Base-by-base conservation (phyloP, 1,140 invertebrate genomes). In the Hydropsyche tenuis region DNA sequence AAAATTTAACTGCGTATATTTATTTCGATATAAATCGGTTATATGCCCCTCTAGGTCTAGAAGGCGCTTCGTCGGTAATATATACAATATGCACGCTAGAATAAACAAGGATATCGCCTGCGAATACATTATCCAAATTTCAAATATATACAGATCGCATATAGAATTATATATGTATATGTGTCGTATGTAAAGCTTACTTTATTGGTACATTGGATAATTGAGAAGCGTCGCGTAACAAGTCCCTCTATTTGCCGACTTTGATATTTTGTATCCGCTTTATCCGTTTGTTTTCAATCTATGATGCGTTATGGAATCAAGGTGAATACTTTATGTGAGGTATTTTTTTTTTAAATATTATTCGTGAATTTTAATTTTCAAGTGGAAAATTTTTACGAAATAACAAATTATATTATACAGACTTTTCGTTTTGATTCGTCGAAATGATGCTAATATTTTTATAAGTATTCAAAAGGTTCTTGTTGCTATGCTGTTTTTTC, bases 1-100 rank as follows among this genome's bases (percentile, higher is more conserved):
- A 60, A 60, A 60, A 60, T 60, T 60, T 60, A 60, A 60, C 56
- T 23, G 56, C 56, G 23, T 60, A 25, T 60, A 60, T 60, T 60
- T 60, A 60, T 60, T 60, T 60, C 56, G 20, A 53, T 53, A 18
- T 20, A 53, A 53, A 53, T 37, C 30, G 30, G 30, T 37, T 37
- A 37, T 37, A 37, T 9, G 30, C 30, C 9, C 30, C 30, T 37
- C 30, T 37, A 37, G 30, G 3, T 37, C 30, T 37, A 37, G 30
- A 9, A 37, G 30, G 30, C 3, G 3, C 30, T 37, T 9, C 45
- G 4, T 48, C 51, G 20, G 7, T 18, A 22, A 23, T 60, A 25
- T 25, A 60, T n/a, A 25, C 56, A 60, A 60, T 60, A 27, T 60
- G 22, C 23, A 60, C 56, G 56, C 56, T 60, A 60, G 56, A 25